phyloP scores from a whole-genome alignment of 1,140 invertebrate genomes.

The Papilio helenus region DNA sequence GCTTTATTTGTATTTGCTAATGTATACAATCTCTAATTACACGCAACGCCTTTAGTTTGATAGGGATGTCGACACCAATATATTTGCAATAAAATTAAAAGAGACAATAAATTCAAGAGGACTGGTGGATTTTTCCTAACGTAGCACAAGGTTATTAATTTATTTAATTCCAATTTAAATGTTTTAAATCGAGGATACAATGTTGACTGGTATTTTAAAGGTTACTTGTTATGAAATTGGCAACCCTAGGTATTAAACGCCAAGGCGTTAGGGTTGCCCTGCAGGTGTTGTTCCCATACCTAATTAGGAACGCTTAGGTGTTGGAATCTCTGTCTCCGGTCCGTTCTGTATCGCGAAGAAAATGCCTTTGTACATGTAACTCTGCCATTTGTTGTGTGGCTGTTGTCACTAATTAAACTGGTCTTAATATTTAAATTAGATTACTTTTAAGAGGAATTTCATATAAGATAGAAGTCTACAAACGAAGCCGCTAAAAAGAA shows the following conservation, averaged over 20 bases:
- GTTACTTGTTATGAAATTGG: slow-evolving; percentile 12
- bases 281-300: slow-evolving; percentile 66
- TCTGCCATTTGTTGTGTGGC: neutral
- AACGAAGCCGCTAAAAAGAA: too few relatives aligned
- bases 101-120: too few relatives aligned
- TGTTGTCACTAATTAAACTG: slow-evolving; percentile 21
- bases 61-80: slow-evolving; percentile 58
- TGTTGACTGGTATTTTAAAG: neutral
- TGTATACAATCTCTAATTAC: slow-evolving; percentile 82
- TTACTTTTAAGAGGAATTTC: neutral
- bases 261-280: slow-evolving; percentile 61
- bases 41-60: slow-evolving; percentile 70
- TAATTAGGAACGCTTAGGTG: slow-evolving; percentile 78
- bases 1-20: slow-evolving; percentile 82
- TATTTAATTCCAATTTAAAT: too few relatives aligned
- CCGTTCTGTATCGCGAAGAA: slow-evolving; percentile 64
- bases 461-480: neutral
- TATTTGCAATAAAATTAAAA: too few relatives aligned
- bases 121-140: too few relatives aligned
- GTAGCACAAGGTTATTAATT: too few relatives aligned
- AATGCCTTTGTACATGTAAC: slow-evolving; percentile 47
- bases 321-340: slow-evolving; percentile 72
- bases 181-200: too few relatives aligned
- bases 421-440: slow-evolving; percentile 22
- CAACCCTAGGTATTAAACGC: slow-evolving; percentile 63